These are phyloP conservation scores for Tenthredo livida DNA, from an alignment of 2,888 invertebrate species.

Conservation along the genomic window DNA sequence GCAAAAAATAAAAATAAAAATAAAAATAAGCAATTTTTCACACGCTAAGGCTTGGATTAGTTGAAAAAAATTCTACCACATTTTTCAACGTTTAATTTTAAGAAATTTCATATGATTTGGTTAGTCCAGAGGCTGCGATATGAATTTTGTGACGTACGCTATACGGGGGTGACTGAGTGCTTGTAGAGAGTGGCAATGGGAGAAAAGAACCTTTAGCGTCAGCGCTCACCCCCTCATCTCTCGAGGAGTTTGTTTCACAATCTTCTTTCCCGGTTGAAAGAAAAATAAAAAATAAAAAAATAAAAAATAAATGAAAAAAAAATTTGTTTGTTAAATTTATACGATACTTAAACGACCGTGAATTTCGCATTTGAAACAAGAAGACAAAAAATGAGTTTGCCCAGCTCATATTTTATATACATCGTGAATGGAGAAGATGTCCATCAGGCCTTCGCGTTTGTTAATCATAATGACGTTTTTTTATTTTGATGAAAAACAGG, in stretches of 20 bases:
- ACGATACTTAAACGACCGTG: neutral
- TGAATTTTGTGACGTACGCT: slow-evolving; percentile 22
- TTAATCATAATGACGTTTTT: too few relatives aligned
- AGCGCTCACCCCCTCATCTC: neutral
- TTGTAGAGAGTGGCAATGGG: slow-evolving; percentile 31
- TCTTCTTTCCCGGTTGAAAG: neutral
- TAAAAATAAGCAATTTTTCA: slow-evolving; percentile 35
- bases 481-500: neutral
- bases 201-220: slow-evolving; percentile 26
- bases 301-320: neutral
- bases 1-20: neutral
- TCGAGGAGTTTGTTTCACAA: slow-evolving; percentile 10
- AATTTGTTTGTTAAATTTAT: slow-evolving; percentile 28
- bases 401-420: neutral
- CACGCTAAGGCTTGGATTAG: neutral
- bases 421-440: neutral
- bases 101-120: slow-evolving; percentile 39
- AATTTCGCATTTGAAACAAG: neutral
- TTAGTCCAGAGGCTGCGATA: neutral
- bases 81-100: slow-evolving; percentile 45
- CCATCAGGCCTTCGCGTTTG: neutral
- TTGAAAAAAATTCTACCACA: slow-evolving; percentile 23
- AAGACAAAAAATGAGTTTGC: neutral
- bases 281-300: neutral
- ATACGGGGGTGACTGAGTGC: slow-evolving; percentile 24